A percentile compares a stretch with the other conserved stretches of the same genome.
Evolutionary conservation across 1,140 invertebrate genomes (phyloP).

Genomic region (Zaprionus tsacasi): DNA sequence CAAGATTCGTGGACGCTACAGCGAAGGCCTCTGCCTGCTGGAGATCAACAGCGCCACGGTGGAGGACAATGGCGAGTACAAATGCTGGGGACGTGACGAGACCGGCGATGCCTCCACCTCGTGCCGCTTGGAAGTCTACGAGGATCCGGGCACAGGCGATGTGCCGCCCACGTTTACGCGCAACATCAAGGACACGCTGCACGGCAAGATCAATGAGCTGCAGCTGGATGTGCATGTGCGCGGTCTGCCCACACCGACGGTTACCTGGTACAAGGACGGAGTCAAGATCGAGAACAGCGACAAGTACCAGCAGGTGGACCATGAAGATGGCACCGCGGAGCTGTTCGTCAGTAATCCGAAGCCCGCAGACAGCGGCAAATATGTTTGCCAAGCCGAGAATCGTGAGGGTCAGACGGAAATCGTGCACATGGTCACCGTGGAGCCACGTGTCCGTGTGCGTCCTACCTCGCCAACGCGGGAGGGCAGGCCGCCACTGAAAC

Average conservation of each 20-base stretch:
- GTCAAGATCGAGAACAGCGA: constrained; percentile 85
- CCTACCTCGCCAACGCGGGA: constrained; percentile 67
- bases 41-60: constrained; percentile 86
- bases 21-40: constrained; percentile 88
- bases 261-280: constrained; percentile 92
- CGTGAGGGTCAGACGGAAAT: constrained; percentile 82
- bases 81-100: constrained; percentile 87
- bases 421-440: constrained; percentile 73
- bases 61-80: constrained; percentile 87
- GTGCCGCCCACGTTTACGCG: constrained; percentile 82
- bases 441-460: constrained; percentile 56
- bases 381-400: constrained; percentile 89
- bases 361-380: constrained; percentile 88
- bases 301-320: constrained; percentile 85
- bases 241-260: constrained; percentile 88
- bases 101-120: constrained; percentile 72
- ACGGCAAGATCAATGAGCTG: constrained; percentile 89
- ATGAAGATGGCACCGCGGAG: constrained; percentile 89
- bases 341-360: constrained; percentile 88
- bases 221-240: constrained; percentile 91
- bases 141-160: constrained; percentile 75
- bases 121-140: constrained; percentile 76
- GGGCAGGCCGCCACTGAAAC: constrained; percentile 62
- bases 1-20: constrained; percentile 86
- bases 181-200: constrained; percentile 87